A percentile compares a stretch with the other conserved stretches of the same genome.
Evolutionary conservation across 2,113 vertebrate genomes (phyloP).

Genomic region (Pleuronectes platessa): DNA sequence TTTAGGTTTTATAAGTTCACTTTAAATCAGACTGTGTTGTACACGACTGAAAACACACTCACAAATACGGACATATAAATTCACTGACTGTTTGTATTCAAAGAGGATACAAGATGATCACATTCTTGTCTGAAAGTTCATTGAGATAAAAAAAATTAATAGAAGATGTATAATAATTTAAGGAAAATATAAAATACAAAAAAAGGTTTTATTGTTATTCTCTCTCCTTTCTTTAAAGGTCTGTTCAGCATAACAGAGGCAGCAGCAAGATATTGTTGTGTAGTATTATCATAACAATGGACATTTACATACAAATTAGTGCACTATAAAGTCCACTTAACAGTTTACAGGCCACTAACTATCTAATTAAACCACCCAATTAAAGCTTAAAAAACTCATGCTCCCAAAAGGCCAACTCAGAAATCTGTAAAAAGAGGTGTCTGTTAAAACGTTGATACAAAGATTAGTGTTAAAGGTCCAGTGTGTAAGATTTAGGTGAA

Average conservation of each 20-base stretch:
- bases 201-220: slow-evolving; percentile 13
- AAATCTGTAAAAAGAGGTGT: not conserved
- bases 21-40: too few species aligned
- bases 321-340: slow-evolving; percentile 52
- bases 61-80: too few species aligned
- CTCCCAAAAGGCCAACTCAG: slow-evolving; percentile 18
- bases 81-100: too few species aligned
- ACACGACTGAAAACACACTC: not conserved
- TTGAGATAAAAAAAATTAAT: not conserved
- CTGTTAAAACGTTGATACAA: not conserved
- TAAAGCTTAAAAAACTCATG: slow-evolving; percentile 30
- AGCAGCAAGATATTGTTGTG: slow-evolving; percentile 13
- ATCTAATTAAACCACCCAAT: slow-evolving; percentile 67
- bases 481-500: too few species aligned
- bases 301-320: slow-evolving; percentile 67
- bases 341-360: slow-evolving; percentile 66
- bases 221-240: slow-evolving; percentile 13
- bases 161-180: not conserved
- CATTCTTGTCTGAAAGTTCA: not conserved
- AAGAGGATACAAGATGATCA: not conserved
- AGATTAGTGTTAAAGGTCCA: not conserved
- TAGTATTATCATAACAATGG: slow-evolving; percentile 61
- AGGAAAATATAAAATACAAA: slow-evolving; percentile 3
- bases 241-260: slow-evolving; percentile 33
- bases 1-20: too few species aligned